A percentile compares a stretch with the other conserved stretches of the same genome.
Conservation (phyloP, 2,113 vertebrate species). For the Puntigrus tetrazona region DNA sequence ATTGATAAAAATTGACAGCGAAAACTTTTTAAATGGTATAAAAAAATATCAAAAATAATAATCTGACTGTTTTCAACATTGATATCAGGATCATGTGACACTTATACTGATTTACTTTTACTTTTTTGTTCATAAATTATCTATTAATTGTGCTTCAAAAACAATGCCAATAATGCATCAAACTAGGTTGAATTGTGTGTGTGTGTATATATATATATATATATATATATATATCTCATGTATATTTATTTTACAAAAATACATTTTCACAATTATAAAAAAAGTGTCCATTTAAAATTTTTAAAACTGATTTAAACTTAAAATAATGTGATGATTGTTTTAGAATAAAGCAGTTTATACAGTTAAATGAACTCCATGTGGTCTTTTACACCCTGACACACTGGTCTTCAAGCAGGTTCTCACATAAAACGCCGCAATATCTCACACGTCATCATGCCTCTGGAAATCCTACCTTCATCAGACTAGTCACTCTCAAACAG, state of each 20-base stretch:
- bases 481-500: neutral
- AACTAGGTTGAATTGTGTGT: neutral
- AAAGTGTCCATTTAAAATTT: no score
- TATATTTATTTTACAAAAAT: no score
- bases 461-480: neutral
- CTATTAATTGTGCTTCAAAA: neutral
- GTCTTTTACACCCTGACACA: neutral
- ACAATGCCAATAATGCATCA: neutral
- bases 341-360: no score
- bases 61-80: no score
- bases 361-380: neutral
- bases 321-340: neutral
- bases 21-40: no score
- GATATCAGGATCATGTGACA: no score
- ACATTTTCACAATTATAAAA: no score
- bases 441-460: neutral
- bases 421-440: neutral
- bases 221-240: no score
- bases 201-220: neutral
- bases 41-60: no score
- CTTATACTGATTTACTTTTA: no score
- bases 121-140: neutral
- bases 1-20: no score
- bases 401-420: neutral
- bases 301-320: no score